Evolutionary conservation across 2,113 vertebrate species (phyloP).

Genomic region (Pristiophorus japonicus): DNA sequence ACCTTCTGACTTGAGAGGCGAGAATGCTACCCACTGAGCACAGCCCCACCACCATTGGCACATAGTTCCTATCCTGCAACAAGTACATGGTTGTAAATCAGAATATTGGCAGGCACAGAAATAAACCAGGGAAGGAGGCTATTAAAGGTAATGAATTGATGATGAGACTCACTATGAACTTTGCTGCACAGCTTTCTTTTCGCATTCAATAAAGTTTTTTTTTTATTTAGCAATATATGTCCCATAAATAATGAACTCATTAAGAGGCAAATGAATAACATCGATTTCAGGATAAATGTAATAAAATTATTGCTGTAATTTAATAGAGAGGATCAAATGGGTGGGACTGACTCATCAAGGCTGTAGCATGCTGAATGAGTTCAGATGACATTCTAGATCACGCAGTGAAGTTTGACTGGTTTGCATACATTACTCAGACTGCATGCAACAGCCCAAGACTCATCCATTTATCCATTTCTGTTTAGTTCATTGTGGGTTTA

Average conservation of each 20-base stretch:
- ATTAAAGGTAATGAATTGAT: not conserved
- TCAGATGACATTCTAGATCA: not conserved
- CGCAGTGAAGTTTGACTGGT: not conserved
- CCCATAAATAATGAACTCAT: not conserved
- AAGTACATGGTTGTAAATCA: not conserved
- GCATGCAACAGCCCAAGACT: not conserved
- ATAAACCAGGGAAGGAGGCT: not conserved
- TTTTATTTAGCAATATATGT: not conserved
- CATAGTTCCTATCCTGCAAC: not conserved
- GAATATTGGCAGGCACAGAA: not conserved
- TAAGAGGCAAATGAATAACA: not conserved
- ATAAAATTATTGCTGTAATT: not conserved
- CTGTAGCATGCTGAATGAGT: not conserved
- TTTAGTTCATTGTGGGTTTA: not conserved
- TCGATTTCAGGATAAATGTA: not conserved
- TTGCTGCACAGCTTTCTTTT: not conserved
- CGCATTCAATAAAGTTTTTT: not conserved
- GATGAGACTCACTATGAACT: not conserved
- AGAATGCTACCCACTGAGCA: no score
- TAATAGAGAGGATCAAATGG: not conserved
- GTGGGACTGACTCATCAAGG: not conserved
- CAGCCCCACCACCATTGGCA: not conserved
- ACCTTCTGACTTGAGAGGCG: no score
- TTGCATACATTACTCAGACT: not conserved
- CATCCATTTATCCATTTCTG: not conserved